Conservation (phyloP, 2,113 vertebrate species). For the Poeciliopsis occidentalis region DNA sequence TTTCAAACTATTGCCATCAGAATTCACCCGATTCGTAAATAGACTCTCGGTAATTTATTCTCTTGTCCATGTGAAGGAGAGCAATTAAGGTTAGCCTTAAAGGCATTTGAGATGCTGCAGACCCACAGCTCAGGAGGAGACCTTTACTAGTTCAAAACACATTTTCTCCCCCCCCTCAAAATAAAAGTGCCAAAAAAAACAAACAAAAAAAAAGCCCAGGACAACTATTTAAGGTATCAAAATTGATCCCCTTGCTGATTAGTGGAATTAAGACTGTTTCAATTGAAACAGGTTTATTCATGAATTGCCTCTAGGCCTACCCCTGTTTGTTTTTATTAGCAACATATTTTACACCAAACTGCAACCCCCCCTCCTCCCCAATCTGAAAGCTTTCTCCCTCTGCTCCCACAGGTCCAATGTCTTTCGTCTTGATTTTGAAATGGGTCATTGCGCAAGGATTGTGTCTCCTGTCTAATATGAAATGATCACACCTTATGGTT, state of each 20-base stretch:
- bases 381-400: background rate
- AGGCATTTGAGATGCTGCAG: background rate
- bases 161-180: no score
- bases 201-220: no score
- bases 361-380: background rate
- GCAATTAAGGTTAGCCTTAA: no score
- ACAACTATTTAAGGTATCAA: no score
- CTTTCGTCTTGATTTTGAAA: constrained; percentile 36
- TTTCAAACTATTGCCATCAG: background rate
- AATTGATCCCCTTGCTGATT: background rate
- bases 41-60: background rate
- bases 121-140: background rate
- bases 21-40: background rate
- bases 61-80: background rate
- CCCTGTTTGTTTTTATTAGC: background rate
- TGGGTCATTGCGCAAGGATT: constrained; percentile 17
- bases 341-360: background rate
- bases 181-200: no score
- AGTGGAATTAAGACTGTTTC: background rate
- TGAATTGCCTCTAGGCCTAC: background rate
- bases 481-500: constrained; percentile 55
- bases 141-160: background rate
- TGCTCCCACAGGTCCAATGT: background rate
- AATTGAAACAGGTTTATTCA: background rate
- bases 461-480: constrained; percentile 22